Evolutionary conservation across 30 jellyfish, hydroid and myxozoan genomes (phyloP).

Genomic region (Sanderia malayensis): DNA sequence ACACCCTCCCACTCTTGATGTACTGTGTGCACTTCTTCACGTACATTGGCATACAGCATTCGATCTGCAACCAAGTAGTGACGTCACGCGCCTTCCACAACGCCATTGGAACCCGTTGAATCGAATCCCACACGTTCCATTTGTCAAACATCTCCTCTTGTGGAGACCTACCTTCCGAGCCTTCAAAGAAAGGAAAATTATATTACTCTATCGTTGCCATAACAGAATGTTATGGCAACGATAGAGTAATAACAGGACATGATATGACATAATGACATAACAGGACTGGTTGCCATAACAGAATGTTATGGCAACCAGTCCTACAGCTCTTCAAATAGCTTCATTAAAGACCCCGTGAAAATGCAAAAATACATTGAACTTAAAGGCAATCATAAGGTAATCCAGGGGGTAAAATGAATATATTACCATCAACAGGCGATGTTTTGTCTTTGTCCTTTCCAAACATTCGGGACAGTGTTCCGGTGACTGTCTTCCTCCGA

Average conservation of each 20-base stretch:
- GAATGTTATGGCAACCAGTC: not conserved
- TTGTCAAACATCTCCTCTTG: slow-evolving; percentile 47
- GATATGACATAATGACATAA: not conserved
- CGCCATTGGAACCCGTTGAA: slow-evolving; percentile 77
- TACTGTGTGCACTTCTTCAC: slow-evolving; percentile 53
- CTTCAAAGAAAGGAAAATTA: too few species aligned
- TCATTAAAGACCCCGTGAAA: not conserved
- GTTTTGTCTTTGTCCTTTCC: slow-evolving; percentile 46
- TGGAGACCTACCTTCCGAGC: slow-evolving; percentile 34
- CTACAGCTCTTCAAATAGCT: not conserved
- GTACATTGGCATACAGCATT: slow-evolving; percentile 80
- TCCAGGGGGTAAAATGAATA: not conserved
- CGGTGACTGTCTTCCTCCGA: slow-evolving; percentile 43
- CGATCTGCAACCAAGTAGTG: slow-evolving; percentile 70
- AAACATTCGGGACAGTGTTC: slow-evolving; percentile 57
- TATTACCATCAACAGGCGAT: slow-evolving; percentile 10
- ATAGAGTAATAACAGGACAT: not conserved
- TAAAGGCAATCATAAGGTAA: too few species aligned
- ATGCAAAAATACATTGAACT: not conserved
- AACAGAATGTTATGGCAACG: not conserved
- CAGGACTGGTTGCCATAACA: not conserved
- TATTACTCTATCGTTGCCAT: too few species aligned
- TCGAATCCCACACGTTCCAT: slow-evolving; percentile 74
- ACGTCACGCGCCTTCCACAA: slow-evolving; percentile 85
- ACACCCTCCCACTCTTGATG: slow-evolving; percentile 56